Conservation (phyloP, 2,888 invertebrate species). For the Himalopsyche japonica region DNA sequence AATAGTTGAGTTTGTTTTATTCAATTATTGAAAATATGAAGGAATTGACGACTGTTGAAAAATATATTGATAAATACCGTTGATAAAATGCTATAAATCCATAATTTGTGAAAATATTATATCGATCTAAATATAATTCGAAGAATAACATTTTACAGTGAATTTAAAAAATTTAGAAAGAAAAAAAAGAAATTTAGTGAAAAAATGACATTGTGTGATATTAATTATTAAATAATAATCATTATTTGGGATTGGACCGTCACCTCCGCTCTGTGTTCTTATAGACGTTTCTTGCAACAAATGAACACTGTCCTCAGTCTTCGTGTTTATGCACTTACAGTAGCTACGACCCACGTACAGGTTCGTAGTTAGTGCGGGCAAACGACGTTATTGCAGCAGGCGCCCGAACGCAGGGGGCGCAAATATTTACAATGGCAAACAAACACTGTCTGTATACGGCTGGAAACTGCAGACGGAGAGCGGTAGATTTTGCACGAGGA, state of each 20-base stretch:
- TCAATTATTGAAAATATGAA: no score
- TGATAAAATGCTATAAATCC: no score
- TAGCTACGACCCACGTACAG: not conserved
- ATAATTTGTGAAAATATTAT: no score
- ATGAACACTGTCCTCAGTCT: not conserved
- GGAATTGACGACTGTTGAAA: no score
- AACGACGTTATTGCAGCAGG: not conserved
- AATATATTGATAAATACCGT: no score
- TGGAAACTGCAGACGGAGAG: not conserved
- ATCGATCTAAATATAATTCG: no score
- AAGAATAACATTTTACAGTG: no score
- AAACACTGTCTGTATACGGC: not conserved
- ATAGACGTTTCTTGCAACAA: not conserved
- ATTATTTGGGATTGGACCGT: not conserved
- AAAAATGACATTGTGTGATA: no score
- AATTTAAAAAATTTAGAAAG: no score
- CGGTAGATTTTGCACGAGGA: not conserved
- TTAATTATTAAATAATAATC: no score
- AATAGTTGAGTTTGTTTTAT: no score
- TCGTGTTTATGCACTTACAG: not conserved
- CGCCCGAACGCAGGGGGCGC: not conserved
- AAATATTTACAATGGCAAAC: not conserved
- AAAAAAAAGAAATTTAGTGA: no score
- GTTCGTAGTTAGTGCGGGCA: not conserved
- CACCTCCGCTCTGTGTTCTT: not conserved